These are phyloP conservation scores for Spea multiplicata DNA, from an alignment of 2,113 vertebrate species.

Conservation along the genomic window DNA sequence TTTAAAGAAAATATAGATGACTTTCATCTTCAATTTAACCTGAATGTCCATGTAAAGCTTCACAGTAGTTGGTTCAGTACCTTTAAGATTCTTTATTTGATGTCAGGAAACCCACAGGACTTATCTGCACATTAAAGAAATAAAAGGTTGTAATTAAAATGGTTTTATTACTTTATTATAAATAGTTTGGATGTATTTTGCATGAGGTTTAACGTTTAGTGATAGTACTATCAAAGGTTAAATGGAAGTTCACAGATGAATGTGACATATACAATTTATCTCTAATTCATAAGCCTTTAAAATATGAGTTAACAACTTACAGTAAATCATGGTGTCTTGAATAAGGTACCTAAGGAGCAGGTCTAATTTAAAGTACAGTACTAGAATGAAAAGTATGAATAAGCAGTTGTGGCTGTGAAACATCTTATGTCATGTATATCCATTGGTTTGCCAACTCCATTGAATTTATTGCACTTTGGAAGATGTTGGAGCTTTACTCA, in stretches of 20 bases:
- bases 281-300: conserved; percentile 4
- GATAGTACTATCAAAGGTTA: neutral
- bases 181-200: neutral
- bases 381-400: no score
- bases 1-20: neutral
- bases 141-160: conserved; percentile 29
- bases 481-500: no score
- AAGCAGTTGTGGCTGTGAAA: no score
- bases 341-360: no score
- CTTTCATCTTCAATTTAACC: conserved; percentile 17
- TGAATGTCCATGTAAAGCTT: neutral
- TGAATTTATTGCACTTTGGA: no score
- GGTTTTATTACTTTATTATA: conserved; percentile 26
- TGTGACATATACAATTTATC: neutral
- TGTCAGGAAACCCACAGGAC: conserved; percentile 17
- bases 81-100: conserved; percentile 31
- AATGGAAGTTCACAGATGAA: neutral
- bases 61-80: conserved; percentile 10
- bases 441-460: no score
- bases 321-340: neutral
- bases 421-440: no score
- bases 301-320: neutral
- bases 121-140: conserved; percentile 35
- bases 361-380: no score
- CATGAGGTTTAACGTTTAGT: neutral